Evolutionary conservation across 2,113 vertebrate species (phyloP), one percentile per base, ranked within the genome.

Genomic region (Phrynosoma blainvillii): DNA sequence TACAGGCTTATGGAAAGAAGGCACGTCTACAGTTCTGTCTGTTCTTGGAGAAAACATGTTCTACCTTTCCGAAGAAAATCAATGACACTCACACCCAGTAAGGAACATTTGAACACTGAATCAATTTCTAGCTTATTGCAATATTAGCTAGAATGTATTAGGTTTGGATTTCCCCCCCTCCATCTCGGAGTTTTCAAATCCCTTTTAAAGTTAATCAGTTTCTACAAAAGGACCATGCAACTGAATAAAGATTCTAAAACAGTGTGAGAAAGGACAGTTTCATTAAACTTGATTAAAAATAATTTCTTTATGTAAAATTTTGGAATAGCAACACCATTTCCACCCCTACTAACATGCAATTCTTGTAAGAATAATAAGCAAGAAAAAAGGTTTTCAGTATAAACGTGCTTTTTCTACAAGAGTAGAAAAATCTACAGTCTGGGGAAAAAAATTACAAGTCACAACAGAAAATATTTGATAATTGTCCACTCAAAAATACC

Each of bases 161-260:
- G 5, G 11, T 62, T 47, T 86, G 92, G 82, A 68, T 32, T 0
- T 0, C 85, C 79, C 87, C 79, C 87, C 74, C 1, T 78, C 12
- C 77, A 9, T 52, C 89, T 91, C 74, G 84, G 84, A 79, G 20
- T 59, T 73, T 21, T 40, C 16, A 89, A 79, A 85, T 88, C 79
- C 66, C 88, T 92, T 62, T 83, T 8, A 9, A 87, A 79, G n/a
- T 82, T 1, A n/a, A 62, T 90, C 86, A 88, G 59, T 87, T 87
- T 84, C 65, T 47, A 82, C 85, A 94, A 82, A 82, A 62, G 62
- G 56, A 30, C 23, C 66, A 87, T 93, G 90, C 68, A 79, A 81
- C 42, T 93, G 84, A 95, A 92, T 84, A 62, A 93, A 86, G 11
- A 76, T 3, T 93, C 85, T 94, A 81, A 93, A 82, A 36, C 74